phyloP scores from a whole-genome alignment of 2,113 vertebrate genomes.

The Ciconia boyciana region DNA sequence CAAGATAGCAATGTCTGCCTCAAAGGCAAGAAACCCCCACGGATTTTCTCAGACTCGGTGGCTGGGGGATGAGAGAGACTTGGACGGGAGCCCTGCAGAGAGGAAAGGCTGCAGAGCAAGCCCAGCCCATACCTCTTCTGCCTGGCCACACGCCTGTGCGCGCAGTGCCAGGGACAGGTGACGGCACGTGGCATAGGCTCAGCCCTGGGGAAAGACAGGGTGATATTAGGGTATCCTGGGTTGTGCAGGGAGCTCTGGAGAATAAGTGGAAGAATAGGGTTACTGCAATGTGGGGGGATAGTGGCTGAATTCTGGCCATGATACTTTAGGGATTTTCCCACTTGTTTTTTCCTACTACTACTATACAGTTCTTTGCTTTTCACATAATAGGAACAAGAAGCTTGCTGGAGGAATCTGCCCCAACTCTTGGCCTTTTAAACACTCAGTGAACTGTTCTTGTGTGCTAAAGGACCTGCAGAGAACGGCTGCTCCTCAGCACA shows the following conservation, averaged over 20 bases:
- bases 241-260: background rate
- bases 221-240: background rate
- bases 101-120: background rate
- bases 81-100: background rate
- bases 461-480: background rate
- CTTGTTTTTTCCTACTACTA: background rate
- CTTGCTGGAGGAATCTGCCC: background rate
- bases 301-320: background rate
- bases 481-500: background rate
- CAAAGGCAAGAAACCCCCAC: background rate
- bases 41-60: background rate
- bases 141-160: accelerated
- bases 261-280: accelerated
- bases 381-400: background rate
- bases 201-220: background rate
- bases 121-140: background rate
- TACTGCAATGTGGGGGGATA: background rate
- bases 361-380: background rate
- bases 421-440: background rate
- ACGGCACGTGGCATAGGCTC: background rate
- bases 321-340: background rate
- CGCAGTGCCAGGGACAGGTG: accelerated
- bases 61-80: accelerated
- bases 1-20: background rate
- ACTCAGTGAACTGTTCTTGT: background rate